Base-by-base conservation (phyloP, 2,888 invertebrate genomes). In the Ectobius pallidus region DNA sequence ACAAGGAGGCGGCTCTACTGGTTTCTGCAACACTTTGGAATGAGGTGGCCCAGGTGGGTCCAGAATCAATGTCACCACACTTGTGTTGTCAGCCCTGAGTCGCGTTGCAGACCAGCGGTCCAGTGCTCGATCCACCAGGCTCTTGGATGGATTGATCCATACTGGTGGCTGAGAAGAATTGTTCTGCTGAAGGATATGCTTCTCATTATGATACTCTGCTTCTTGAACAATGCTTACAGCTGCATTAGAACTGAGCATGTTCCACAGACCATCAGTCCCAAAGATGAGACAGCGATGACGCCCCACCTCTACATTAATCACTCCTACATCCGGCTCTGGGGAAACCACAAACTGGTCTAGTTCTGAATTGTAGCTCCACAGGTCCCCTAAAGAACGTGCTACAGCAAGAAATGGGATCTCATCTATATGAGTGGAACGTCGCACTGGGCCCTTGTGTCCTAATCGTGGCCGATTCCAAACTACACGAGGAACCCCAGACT, bases 181-280 rank as follows among this genome's bases (percentile, higher is more conserved):
- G 25, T 55, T 52, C 32, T 46, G 49, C 34, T 55, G 34, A 16
- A 69, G 44, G 18, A 84, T 77, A 70, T 84, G 84, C 14, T 88
- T 89, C 79, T 94, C 93, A 80, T 95, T 95, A 78, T 92, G 91
- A 42, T 87, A 85, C 82, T 95, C 95, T 0, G 93, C 92, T 55
- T 91, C 89, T 78, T 92, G 92, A 2, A 75, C 73, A 75, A 94
- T 88, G 71, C 90, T 89, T 6, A 97, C 95, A 0, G 97, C 94
- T 76, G 91, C 90, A 77, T 92, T 90, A 0, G 96, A 89, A 1
- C 91, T 90, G 76, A 99, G 85, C 90, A 99, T 96, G 84, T 99
- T 99, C 93, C 96, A 99, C 42, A 99, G 85, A 0, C 99, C 99
- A 83, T 99, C 99, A 0, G 97, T 97, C 70, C 97, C 98, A 79